Base-by-base conservation (phyloP, 2,888 invertebrate genomes). In the Alentia gelatinosa region DNA sequence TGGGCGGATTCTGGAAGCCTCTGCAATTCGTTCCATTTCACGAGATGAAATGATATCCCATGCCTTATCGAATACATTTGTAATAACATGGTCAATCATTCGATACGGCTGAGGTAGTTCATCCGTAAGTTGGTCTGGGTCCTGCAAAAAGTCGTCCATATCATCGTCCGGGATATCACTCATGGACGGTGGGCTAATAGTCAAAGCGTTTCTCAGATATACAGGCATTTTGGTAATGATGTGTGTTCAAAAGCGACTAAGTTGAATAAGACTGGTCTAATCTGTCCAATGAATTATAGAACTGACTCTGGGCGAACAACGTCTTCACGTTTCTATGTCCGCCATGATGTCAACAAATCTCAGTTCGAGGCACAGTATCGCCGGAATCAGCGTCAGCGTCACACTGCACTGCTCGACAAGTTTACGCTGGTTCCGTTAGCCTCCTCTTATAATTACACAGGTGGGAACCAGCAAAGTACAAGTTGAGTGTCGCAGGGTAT, bases 61-160 rank as follows among this genome's bases (percentile, higher is more conserved):
- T 33, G 93, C 94, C n/a, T 94, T 93, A 86, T 95, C 95, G n/a
- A 95, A 90, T 39, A 95, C 89, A 75, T 93, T 91, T n/a, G 88
- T 89, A 5, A 95, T 50, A 63, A 95, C 92, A 92, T 94, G 95
- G 90, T 95, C 94, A n/a, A 96, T 93, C 94, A 95, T 94, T 0
- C 95, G 94, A 92, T 94, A 96, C 0, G 96, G 96, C 91, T 95
- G 95, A 35, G 96, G 96, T 15, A 96, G 91, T 56, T 90, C 88
- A 92, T 95, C 96, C 56, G 94, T 92, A 35, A 95, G 88, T 90
- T 94, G 94, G 40, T 95, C 95, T 19, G 95, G 96, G 89, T 96
- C 95, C 75, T 93, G 92, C 15, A 95, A 90, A 91, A 94, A 95
- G 91, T 95, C 95, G 40, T 95, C 95, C 4, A 94, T 94, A 90